Base-by-base conservation (phyloP, 2,888 invertebrate genomes). In the Meta bourneti region DNA sequence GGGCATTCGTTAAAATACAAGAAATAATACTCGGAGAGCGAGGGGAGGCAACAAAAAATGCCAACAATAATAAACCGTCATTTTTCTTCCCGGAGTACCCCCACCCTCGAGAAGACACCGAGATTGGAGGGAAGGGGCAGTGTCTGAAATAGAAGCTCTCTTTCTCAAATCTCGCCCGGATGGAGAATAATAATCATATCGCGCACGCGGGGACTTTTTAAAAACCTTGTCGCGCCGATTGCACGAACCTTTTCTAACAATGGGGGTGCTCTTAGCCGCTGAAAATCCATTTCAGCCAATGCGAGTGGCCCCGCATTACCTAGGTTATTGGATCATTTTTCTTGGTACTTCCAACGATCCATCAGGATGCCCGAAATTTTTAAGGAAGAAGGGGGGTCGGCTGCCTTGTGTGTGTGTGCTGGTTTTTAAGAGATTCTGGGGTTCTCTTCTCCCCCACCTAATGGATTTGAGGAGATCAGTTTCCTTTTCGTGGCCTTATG, bases 321-420 rank as follows among this genome's bases (percentile, higher is more conserved):
- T 78, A 87, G 91, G 91, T 91, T 91, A 91, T 91, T 91, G 91
- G 83, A 91, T 91, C 91, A 91, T 91, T 91, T 91, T 91, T 91
- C 91, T 91, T 91, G 48, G 79, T 75, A 77, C 83, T 71, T 69
- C 61, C 72, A 71, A 19, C 72, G 54, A 91, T 91, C 91, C 74
- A 86, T 91, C 87, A 91, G 83, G 82, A 49, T 52, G 69, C 81
- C 77, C 86, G 82, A 87, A 83, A 82, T 87, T 70, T 51, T 70
- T 72, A 61, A 16, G 48, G 54, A 34, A 52, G 49, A 75, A 13
- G 82, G 89, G 51, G 61, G 75, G 48, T n/a, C 75, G 34, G 49
- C 16, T 51, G 48, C 19, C 71, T 79, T 89, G 81, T 86, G 61
- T 71, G 87, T 77, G 69, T 80, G 54, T 84, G 71, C 72, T 16